Conservation (phyloP, 2,797 vertebrate species). For the Aulostomus chinensis region DNA sequence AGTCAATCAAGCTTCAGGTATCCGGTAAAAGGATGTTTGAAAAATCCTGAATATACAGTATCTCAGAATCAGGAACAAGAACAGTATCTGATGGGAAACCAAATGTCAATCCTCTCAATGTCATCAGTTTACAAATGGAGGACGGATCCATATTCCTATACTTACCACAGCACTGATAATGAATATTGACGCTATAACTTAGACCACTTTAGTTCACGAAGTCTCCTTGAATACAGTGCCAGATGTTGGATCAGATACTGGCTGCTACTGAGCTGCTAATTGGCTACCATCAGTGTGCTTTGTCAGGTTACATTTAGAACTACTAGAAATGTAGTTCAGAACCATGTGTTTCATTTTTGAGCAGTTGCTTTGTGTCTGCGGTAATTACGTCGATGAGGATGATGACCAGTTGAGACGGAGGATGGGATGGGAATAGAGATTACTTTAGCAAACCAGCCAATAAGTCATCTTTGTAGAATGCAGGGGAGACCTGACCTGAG, state of each 20-base stretch:
- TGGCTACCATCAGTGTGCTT: slow-evolving; percentile 18
- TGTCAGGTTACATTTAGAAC: slow-evolving; percentile 6
- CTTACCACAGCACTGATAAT: background rate
- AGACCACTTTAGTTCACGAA: slow-evolving; percentile 22
- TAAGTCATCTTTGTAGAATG: too few species aligned
- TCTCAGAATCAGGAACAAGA: slow-evolving; percentile 31
- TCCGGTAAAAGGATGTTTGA: slow-evolving; percentile 36
- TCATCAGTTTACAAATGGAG: slow-evolving; percentile 12
- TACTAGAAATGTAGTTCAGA: too few species aligned
- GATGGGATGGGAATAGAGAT: too few species aligned
- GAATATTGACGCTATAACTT: slow-evolving; percentile 9
- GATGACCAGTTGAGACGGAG: too few species aligned
- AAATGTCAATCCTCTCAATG: slow-evolving; percentile 24
- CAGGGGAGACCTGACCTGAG: too few species aligned
- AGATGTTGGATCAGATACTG: slow-evolving; percentile 38
- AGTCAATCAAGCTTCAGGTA: slow-evolving; percentile 59
- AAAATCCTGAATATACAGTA: slow-evolving; percentile 32
- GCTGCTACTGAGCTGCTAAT: slow-evolving; percentile 38
- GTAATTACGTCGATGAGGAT: too few species aligned
- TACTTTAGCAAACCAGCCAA: too few species aligned
- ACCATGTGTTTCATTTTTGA: too few species aligned
- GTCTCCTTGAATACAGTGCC: slow-evolving; percentile 30
- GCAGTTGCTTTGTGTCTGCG: too few species aligned
- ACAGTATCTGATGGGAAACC: slow-evolving; percentile 33
- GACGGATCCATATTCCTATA: slow-evolving; percentile 1